Conservation (phyloP, 2,888 invertebrate genomes). For the Ichneumoninae sp. region DNA sequence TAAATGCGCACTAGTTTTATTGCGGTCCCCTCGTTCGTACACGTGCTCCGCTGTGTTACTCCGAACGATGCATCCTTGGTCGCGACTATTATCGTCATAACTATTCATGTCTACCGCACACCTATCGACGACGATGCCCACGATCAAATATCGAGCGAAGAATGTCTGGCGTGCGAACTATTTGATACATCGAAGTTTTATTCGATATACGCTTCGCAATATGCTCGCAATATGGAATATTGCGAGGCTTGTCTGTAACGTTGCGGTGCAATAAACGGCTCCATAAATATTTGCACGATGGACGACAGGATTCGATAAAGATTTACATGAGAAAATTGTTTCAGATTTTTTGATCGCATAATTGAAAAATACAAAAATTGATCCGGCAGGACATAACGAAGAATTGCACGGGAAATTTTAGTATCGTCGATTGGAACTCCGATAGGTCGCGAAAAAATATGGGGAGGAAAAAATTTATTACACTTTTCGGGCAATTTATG, state of each 20-base stretch:
- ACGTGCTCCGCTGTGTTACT: not conserved
- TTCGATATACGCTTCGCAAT: not conserved
- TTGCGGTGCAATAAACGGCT: not conserved
- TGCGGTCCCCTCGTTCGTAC: not conserved
- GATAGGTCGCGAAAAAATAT: no score
- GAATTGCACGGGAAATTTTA: no score
- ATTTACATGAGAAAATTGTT: no score
- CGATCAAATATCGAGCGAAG: not conserved
- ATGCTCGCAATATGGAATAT: not conserved
- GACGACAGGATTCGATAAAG: not conserved
- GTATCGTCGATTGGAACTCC: no score
- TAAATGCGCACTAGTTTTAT: conserved; percentile 61
- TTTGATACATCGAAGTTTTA: not conserved
- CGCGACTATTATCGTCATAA: conserved; percentile 58
- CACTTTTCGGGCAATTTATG: no score
- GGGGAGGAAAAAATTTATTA: no score
- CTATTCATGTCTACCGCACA: conserved; percentile 67
- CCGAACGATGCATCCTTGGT: conserved; percentile 22
- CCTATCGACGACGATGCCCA: conserved; percentile 8
- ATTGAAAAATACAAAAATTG: no score
- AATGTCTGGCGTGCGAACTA: not conserved
- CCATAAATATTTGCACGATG: no score
- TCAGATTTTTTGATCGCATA: no score
- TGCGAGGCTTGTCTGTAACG: not conserved
- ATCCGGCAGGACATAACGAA: no score